phyloP scores from a whole-genome alignment of 1,140 invertebrate genomes.

The Drosophila pachea region DNA sequence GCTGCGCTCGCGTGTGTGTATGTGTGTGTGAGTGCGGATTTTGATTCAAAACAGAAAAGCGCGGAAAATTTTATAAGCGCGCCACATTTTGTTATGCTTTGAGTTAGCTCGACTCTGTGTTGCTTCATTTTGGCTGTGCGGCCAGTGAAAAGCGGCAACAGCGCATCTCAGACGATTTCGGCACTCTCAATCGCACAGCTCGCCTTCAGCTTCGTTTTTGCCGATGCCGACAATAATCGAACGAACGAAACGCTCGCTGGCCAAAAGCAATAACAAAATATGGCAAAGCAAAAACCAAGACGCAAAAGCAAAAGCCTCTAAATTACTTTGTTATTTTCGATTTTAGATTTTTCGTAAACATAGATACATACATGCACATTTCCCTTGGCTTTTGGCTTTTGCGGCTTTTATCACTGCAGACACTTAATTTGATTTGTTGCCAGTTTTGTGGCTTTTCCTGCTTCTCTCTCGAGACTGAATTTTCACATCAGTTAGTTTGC shows the following conservation, averaged over 20 bases:
- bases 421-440: too few relatives aligned
- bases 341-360: background rate
- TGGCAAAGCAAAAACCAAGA: constrained; percentile 28
- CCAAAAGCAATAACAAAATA: constrained; percentile 35
- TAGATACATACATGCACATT: too few relatives aligned
- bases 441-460: too few relatives aligned
- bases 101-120: constrained; percentile 6
- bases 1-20: constrained; percentile 6
- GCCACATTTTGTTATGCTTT: constrained; percentile 53
- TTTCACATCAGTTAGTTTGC: constrained; percentile 39
- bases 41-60: constrained; percentile 63
- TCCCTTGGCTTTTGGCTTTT: background rate
- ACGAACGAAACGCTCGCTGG: constrained; percentile 40
- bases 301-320: constrained; percentile 62
- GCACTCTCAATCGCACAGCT: constrained; percentile 16
- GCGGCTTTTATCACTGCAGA: constrained; percentile 17
- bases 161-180: constrained; percentile 33
- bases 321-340: constrained; percentile 32
- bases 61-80: constrained; percentile 72
- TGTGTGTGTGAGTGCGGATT: constrained; percentile 40
- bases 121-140: constrained; percentile 45
- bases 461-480: constrained; percentile 32
- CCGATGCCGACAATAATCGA: constrained; percentile 69
- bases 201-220: constrained; percentile 35
- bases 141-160: constrained; percentile 61